Percentiles rank a stretch among this genome's conserved stretches.
phyloP scores from a whole-genome alignment of 1,140 invertebrate genomes.

The Dinoponera quadriceps region DNA sequence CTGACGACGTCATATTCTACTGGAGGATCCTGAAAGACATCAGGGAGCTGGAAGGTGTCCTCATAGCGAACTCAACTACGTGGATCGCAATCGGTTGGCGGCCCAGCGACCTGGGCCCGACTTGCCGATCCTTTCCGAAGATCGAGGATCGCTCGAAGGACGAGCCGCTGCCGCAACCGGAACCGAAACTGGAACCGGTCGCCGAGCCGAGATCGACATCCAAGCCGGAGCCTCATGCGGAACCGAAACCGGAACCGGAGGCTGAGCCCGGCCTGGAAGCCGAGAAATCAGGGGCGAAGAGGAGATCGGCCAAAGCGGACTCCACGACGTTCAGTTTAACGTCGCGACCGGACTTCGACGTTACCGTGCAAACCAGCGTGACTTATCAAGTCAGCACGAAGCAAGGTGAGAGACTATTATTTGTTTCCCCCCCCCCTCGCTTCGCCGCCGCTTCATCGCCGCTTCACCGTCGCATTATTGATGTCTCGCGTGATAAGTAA shows the following conservation, averaged over 20 bases:
- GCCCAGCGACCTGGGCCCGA: slow-evolving; percentile 89
- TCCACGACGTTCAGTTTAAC: slow-evolving; percentile 66
- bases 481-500: neutral
- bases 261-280: slow-evolving; percentile 79
- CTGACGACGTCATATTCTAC: slow-evolving; percentile 91
- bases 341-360: slow-evolving; percentile 82
- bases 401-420: slow-evolving; percentile 84
- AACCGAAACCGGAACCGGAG: slow-evolving; percentile 75
- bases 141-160: slow-evolving; percentile 84
- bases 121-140: slow-evolving; percentile 92
- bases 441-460: neutral
- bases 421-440: too few species aligned
- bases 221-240: slow-evolving; percentile 74
- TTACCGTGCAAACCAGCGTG: slow-evolving; percentile 90
- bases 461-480: neutral
- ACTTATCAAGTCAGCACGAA: slow-evolving; percentile 90
- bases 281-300: slow-evolving; percentile 81
- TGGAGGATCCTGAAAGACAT: slow-evolving; percentile 93
- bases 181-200: slow-evolving; percentile 80
- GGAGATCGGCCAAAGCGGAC: slow-evolving; percentile 81
- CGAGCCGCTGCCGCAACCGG: slow-evolving; percentile 82
- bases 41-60: slow-evolving; percentile 93
- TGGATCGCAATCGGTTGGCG: slow-evolving; percentile 95
- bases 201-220: slow-evolving; percentile 69
- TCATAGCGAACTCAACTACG: slow-evolving; percentile 93